Evolutionary conservation across 2,888 invertebrate genomes (phyloP).

Genomic region (Drosophila prostipennis): DNA sequence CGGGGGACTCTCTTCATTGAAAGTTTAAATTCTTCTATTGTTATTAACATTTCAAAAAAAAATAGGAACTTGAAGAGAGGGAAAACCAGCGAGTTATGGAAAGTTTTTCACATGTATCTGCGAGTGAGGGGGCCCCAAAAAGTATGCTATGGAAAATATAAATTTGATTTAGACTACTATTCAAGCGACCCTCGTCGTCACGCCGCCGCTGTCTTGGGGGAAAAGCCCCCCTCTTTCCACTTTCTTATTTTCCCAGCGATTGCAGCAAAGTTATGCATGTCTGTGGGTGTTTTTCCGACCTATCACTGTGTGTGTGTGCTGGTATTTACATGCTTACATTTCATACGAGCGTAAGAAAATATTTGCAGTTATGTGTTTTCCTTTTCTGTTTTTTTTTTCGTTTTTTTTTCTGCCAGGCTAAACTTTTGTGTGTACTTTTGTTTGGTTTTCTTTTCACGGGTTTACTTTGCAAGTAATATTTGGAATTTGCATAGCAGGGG

Average conservation of each 20-base stretch:
- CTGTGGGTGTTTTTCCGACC: conserved; percentile 17
- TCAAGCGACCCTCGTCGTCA: conserved; percentile 30
- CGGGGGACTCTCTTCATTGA: conserved; percentile 56
- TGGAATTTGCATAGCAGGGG: conserved; percentile 35
- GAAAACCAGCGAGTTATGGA: conserved; percentile 4
- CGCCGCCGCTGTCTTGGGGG: conserved; percentile 24
- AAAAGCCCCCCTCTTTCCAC: background rate
- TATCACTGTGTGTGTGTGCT: conserved; percentile 9
- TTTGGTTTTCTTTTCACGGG: conserved; percentile 55
- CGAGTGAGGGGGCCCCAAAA: conserved; percentile 20
- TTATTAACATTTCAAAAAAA: conserved; percentile 72
- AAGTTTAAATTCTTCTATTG: conserved; percentile 73
- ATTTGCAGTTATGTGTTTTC: conserved; percentile 61
- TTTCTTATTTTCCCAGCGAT: conserved; percentile 16
- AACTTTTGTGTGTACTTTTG: conserved; percentile 66
- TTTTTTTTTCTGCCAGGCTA: conserved; percentile 23
- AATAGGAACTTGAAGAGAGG: background rate
- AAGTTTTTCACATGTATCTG: conserved; percentile 11
- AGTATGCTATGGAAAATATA: conserved; percentile 16
- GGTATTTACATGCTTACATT: conserved; percentile 69
- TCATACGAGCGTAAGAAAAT: conserved; percentile 73
- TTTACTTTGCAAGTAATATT: conserved; percentile 63
- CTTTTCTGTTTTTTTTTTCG: too few species aligned
- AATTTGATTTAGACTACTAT: conserved; percentile 28
- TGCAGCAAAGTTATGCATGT: conserved; percentile 40